Conservation (phyloP, 2,888 invertebrate species). For the Acanthosepion lycidas region DNA sequence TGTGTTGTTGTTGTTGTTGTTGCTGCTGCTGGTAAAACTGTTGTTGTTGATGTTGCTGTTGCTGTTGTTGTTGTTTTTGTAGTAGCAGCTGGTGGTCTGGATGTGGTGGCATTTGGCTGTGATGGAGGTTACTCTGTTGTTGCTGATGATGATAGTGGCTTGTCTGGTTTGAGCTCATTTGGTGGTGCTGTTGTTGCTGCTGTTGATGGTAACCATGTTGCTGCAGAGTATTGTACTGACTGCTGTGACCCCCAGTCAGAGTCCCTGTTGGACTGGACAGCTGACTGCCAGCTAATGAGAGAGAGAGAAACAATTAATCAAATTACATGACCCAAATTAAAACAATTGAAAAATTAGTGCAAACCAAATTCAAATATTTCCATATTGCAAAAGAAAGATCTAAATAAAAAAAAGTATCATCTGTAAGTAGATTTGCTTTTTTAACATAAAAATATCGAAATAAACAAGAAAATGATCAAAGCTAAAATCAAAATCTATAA, state of each 20-base stretch:
- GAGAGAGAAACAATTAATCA: background rate
- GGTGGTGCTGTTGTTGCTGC: slow-evolving; percentile 51
- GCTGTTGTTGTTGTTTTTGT: slow-evolving; percentile 53
- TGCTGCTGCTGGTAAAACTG: slow-evolving; percentile 51
- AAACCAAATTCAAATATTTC: background rate
- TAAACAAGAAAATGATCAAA: no score
- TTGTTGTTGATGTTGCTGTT: slow-evolving; percentile 48
- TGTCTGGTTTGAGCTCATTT: slow-evolving; percentile 53
- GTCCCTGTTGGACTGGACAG: slow-evolving; percentile 54
- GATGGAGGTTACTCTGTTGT: slow-evolving; percentile 54
- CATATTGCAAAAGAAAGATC: no score
- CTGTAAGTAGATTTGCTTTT: no score
- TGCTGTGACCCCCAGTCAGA: slow-evolving; percentile 49
- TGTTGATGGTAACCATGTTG: slow-evolving; percentile 56
- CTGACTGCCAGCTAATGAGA: slow-evolving; percentile 50
- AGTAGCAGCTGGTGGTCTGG: slow-evolving; percentile 55
- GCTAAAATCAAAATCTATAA: no score
- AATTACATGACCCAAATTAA: background rate
- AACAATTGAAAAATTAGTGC: background rate
- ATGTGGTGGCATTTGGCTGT: slow-evolving; percentile 50
- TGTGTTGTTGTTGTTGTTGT: slow-evolving; percentile 51
- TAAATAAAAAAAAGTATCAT: no score
- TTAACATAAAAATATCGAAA: no score
- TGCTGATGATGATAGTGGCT: slow-evolving; percentile 55
- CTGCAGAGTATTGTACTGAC: slow-evolving; percentile 51